Evolutionary conservation across 1,140 invertebrate species (phyloP).

Genomic region (Eupristina koningsbergeri): DNA sequence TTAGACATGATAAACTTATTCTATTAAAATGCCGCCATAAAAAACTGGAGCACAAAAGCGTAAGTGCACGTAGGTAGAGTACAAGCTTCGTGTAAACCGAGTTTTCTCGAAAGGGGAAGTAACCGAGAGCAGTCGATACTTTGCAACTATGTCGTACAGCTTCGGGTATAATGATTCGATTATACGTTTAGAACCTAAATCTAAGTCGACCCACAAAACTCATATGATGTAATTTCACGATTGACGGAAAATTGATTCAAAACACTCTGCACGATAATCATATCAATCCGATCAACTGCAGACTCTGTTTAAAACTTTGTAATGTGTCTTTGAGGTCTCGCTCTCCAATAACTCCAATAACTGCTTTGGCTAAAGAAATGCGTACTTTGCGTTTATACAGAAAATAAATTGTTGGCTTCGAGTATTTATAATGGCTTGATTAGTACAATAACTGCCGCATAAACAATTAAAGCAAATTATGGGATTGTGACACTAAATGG

Average conservation of each 20-base stretch:
- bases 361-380: not conserved
- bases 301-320: not conserved
- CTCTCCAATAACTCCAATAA: not conserved
- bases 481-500: not conserved
- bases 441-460: not conserved
- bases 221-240: not conserved
- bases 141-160: not conserved
- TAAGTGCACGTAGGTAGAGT: not conserved
- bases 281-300: not conserved
- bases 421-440: not conserved
- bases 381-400: not conserved
- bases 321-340: not conserved
- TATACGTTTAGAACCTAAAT: constrained; percentile 10
- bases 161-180: constrained; percentile 13
- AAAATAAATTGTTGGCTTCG: not conserved
- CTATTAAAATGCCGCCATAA: not conserved
- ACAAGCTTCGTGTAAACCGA: constrained; percentile 18
- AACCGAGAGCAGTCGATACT: not conserved
- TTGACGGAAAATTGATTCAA: constrained; percentile 17
- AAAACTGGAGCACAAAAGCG: constrained; percentile 7
- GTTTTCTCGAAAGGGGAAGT: not conserved
- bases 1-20: not conserved
- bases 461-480: not conserved
- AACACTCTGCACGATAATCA: not conserved
- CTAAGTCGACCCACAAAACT: not conserved